Conservation (phyloP, 2,113 vertebrate genomes). For the Cercocebus atys region DNA sequence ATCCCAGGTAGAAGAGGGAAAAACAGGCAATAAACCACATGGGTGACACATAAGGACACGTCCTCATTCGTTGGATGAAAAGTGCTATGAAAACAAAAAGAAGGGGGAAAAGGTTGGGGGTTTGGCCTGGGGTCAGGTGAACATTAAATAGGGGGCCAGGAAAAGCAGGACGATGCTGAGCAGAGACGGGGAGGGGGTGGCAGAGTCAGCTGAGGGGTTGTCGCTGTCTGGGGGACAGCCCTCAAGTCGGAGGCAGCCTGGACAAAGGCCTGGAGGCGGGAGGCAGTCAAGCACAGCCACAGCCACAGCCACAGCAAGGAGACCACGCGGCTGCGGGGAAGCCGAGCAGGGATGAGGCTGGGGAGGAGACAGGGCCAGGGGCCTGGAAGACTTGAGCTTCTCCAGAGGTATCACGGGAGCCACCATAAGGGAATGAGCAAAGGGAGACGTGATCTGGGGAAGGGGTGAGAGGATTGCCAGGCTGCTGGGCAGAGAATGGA, state of each 20-base stretch:
- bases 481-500: background rate
- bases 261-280: background rate
- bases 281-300: background rate
- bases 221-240: background rate
- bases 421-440: fast-evolving
- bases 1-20: background rate
- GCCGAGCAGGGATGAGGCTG: too few relatives aligned
- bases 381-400: background rate
- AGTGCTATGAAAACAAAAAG: background rate
- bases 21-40: background rate
- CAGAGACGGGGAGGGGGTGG: background rate
- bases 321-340: background rate
- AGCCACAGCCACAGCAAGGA: background rate
- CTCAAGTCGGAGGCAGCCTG: background rate
- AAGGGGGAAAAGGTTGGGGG: too few relatives aligned
- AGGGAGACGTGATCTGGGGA: background rate
- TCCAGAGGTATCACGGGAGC: background rate
- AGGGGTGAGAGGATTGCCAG: background rate
- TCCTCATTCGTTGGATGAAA: background rate
- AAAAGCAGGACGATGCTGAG: background rate
- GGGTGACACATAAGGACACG: background rate
- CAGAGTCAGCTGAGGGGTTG: background rate
- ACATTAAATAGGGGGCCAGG: background rate
- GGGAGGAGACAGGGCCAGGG: background rate
- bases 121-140: background rate